Conservation (phyloP, 1,140 invertebrate genomes). For the Geopemphigus sp. region DNA sequence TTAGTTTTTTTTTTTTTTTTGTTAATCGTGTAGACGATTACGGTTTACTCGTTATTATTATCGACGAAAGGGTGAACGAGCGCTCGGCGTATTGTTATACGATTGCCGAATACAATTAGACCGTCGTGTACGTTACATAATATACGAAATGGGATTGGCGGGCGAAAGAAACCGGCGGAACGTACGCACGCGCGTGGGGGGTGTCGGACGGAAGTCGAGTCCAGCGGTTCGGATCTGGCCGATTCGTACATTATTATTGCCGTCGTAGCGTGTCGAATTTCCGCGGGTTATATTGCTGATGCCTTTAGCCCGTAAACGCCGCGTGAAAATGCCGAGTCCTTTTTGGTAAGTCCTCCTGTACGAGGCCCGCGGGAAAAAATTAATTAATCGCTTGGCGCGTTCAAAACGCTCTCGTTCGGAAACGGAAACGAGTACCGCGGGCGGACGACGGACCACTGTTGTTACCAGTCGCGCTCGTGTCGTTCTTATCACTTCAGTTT, state of each 20-base stretch:
- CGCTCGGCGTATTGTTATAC: too few relatives aligned
- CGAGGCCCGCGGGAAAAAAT: too few relatives aligned
- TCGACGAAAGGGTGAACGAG: neutral
- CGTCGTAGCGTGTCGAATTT: neutral
- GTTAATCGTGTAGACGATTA: too few relatives aligned
- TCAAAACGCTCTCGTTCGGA: too few relatives aligned
- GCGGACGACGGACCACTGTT: too few relatives aligned
- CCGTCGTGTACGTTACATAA: neutral
- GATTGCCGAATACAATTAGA: too few relatives aligned
- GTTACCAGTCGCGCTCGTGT: too few relatives aligned
- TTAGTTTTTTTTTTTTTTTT: too few relatives aligned
- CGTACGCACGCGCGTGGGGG: neutral
- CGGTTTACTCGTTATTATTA: neutral
- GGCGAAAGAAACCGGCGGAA: neutral
- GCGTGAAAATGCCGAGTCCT: neutral
- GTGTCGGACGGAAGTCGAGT: neutral
- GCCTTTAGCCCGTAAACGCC: neutral
- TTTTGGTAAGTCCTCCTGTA: too few relatives aligned
- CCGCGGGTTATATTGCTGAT: neutral
- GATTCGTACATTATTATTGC: neutral
- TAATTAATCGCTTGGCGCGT: too few relatives aligned
- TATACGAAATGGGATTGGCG: neutral
- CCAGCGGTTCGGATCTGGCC: conserved; percentile 13
- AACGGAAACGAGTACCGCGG: too few relatives aligned
- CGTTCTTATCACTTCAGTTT: too few relatives aligned